These are phyloP conservation scores for Magallana ariakensis DNA, from an alignment of 1,140 invertebrate genomes.

Conservation along the genomic window DNA sequence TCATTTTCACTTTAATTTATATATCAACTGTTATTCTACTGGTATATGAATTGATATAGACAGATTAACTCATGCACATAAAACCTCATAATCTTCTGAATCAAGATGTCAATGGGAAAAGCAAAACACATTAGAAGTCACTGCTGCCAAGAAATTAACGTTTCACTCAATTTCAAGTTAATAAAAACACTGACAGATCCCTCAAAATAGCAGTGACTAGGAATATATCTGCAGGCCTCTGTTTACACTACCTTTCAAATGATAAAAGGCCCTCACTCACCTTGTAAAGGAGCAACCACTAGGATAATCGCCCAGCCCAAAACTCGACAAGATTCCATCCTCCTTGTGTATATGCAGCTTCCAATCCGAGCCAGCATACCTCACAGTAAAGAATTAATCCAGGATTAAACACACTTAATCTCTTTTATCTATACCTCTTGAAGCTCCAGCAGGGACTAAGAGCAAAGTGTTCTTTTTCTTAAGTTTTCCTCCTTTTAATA, in stretches of 20 bases:
- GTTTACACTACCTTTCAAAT: neutral
- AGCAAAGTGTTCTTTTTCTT: no score
- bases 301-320: neutral
- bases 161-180: constrained; percentile 12
- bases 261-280: constrained; percentile 3
- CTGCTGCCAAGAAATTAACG: neutral
- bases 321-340: neutral
- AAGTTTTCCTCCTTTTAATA: no score
- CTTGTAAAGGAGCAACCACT: neutral
- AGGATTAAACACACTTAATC: neutral
- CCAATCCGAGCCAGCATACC: neutral
- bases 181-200: neutral
- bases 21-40: no score
- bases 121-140: neutral
- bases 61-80: no score
- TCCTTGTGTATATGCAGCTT: neutral
- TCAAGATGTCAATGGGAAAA: no score
- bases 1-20: no score
- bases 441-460: no score
- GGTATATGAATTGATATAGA: no score
- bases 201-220: constrained; percentile 2
- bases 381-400: neutral
- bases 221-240: neutral
- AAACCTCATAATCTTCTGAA: no score
- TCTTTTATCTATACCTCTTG: no score